Base-by-base conservation (phyloP, 2,113 vertebrate species). In the Tragelaphus strepsiceros region DNA sequence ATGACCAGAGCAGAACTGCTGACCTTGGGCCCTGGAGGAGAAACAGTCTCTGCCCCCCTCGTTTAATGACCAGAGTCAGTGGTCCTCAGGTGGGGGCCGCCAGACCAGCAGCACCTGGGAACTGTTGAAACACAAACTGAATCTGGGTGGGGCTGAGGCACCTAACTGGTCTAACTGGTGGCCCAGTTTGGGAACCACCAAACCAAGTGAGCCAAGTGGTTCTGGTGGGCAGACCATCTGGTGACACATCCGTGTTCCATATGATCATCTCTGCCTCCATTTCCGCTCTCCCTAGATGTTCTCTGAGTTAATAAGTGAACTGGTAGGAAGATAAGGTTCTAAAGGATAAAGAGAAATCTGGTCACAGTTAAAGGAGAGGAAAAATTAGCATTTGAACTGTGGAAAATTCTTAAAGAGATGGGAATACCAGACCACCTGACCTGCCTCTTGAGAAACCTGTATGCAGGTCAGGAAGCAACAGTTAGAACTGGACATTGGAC, bases 201-300 rank as follows among this genome's bases (percentile, higher is more conserved):
- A 24, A 7, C 14, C 3, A 13, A 43, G 16, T 1, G 14, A 56
- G 28, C 4, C 6, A 6, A 7, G 21, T 14, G 4, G 2, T 3
- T 10, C 49, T 8, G 30, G 35, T 7, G 1, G 39, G 43, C 3
- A 2, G 59, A 17, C 14, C 13, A 30, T 2, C 4, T 0, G 58
- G 49, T 7, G 32, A 53, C 2, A 4, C 14, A 3, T 5, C 43
- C 8, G 21, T 2, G 22, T 0, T 1, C 49, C 35, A 28, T 2
- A 8, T 16, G 28, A 64, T 19, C 1, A 0, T 2, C 7, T 26
- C 87, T 11, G 7, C 1, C 11, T 59, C 93, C 22, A 46, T 6
- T n/a, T 53, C 56, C 15, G n/a, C 14, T 51, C 30, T 54, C 24
- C 24, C 26, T 14, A 15, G 14, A 5, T 1, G 1, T 49, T 24